Conservation (phyloP, 2,113 vertebrate genomes). For the Clupea harengus region DNA sequence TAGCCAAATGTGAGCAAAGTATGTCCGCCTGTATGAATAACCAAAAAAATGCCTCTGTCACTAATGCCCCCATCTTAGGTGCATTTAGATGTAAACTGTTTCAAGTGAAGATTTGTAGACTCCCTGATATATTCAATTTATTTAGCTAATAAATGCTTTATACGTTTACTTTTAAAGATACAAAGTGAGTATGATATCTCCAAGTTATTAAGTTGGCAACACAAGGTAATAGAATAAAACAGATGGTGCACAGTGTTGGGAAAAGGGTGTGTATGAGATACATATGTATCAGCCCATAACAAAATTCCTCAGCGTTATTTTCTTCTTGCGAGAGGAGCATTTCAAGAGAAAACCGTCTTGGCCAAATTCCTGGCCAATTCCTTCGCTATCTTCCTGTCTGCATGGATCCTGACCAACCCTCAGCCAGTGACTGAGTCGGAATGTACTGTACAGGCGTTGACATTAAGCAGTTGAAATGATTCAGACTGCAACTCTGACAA, state of each 20-base stretch:
- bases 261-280: background rate
- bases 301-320: background rate
- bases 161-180: background rate
- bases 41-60: background rate
- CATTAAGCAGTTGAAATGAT: background rate
- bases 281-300: background rate
- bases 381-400: background rate
- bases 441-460: background rate
- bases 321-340: background rate
- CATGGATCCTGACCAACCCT: background rate
- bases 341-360: background rate
- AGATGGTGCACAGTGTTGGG: background rate
- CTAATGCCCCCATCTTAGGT: background rate
- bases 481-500: background rate
- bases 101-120: background rate
- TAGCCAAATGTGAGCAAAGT: background rate
- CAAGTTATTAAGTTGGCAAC: background rate
- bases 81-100: background rate
- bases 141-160: background rate
- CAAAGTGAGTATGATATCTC: background rate
- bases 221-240: background rate
- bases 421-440: background rate
- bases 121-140: background rate
- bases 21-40: background rate
- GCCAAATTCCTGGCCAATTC: background rate